Base-by-base conservation (phyloP, 2,888 invertebrate genomes). In the Folsomia candida region DNA sequence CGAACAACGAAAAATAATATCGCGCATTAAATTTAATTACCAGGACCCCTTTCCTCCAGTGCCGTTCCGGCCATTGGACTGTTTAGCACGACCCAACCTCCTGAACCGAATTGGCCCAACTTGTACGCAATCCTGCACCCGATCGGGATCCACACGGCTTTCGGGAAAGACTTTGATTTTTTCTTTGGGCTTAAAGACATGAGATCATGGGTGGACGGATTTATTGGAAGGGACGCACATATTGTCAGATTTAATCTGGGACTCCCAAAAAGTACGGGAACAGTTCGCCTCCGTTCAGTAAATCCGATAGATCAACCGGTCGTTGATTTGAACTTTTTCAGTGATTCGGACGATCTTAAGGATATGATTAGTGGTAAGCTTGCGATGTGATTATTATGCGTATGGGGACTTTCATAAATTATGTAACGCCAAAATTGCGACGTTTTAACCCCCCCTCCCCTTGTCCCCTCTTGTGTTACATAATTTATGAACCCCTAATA, bases 91-190 rank as follows among this genome's bases (percentile, higher is more conserved):
- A 3, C 18, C 3, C 28, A 58, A 1, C 28, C 27, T 1, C 26
- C 54, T 1, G 58, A 62, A 20, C n/a, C n/a, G n/a, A 47, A 63
- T 18, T 73, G 73, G 73, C 73, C 73, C 0, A 65, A 73, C 29
- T 26, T 70, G 20, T 27, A 69, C 2, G 51, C 24, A 25, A 57
- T 57, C 6, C 11, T 67, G 4, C 20, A 47, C 3, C 51, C 27
- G 2, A 2, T 59, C 1, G 72, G 72, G 4, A n/a, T 67, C 24
- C 29, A 58, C 51, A 6, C 3, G 0, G 59, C 25, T 2, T 29
- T 65, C 2, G 59, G 51, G 1, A 25, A 54, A 51, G n/a, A n/a
- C n/a, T n/a, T n/a, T n/a, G n/a, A n/a, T n/a, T n/a, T n/a, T n/a
- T n/a, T n/a, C n/a, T n/a, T 70, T 28, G 64, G 62, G 27, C 24